Evolutionary conservation across 2,113 vertebrate species (phyloP), one percentile per base, ranked within the genome.

Genomic region (Pheucticus melanocephalus): DNA sequence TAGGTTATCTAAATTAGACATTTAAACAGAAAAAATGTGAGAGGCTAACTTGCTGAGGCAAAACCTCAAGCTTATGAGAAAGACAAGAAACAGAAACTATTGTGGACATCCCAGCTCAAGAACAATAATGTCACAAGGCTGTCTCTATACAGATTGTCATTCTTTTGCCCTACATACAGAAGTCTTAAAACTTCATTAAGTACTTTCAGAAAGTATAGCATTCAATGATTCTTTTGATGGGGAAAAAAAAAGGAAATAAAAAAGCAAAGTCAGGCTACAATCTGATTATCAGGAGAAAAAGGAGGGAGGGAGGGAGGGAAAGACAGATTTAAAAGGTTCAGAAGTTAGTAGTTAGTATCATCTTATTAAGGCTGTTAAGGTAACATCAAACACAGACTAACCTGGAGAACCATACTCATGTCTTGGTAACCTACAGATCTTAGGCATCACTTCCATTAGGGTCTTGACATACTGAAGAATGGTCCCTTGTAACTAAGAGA

Each of bases 371-470:
- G n/a, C 44, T 88, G 33, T 61, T 33, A 11, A 23, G 14, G 28
- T 35, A 86, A 92, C 18, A 92, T 27, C 25, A 78, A 90, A 92
- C 33, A 31, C 9, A 23, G 73, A 92, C 98, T 97, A 85, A 99
- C 99, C 99, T 71, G 99, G 99, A 68, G 99, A 99, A 72, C 99
- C 99, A 15, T 99, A 99, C 68, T 99, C 98, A 3, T 99, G 98
- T 82, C 99, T 97, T 19, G 99, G 99, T 57, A 99, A 96, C 53
- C 99, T 98, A 94, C 99, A 99, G 95, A 99, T 98, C 97, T 99
- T 99, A 11, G 99, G 99, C 99, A 99, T 99, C 96, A 99, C 98
- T 95, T 99, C 99, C 99, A 99, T 99, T 88, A 99, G 96, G 2
- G 99, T 99, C 96, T 98, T 99, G 92, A 99, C 99, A 17, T 99